phyloP scores from a whole-genome alignment of 2,888 invertebrate genomes.

The Dolomedes plantarius region DNA sequence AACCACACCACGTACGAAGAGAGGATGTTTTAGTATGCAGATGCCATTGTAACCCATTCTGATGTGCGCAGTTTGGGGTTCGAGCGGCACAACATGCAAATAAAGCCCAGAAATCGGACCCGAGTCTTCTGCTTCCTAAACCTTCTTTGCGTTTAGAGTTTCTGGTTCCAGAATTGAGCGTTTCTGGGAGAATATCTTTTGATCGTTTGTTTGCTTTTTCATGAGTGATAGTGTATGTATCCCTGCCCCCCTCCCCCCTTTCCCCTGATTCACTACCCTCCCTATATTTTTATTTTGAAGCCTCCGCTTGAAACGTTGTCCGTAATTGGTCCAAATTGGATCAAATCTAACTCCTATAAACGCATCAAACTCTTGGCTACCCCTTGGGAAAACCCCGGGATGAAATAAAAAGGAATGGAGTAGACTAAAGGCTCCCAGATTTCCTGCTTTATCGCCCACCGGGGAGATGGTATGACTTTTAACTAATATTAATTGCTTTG shows the following conservation, averaged over 20 bases:
- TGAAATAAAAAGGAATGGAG: slow-evolving; percentile 55
- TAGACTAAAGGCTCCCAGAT: slow-evolving; percentile 11
- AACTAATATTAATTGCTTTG: neutral
- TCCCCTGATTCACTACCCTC: too few relatives aligned
- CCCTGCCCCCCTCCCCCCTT: too few relatives aligned
- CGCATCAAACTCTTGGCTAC: slow-evolving; percentile 52
- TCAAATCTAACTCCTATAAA: slow-evolving; percentile 60
- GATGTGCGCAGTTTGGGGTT: neutral
- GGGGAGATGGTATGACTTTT: neutral
- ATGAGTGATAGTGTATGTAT: neutral
- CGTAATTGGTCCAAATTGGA: slow-evolving; percentile 64
- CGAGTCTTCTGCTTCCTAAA: slow-evolving; percentile 3
- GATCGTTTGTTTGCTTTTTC: slow-evolving; percentile 30
- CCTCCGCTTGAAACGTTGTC: slow-evolving; percentile 41
- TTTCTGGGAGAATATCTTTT: slow-evolving; percentile 22
- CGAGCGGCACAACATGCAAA: slow-evolving; percentile 36
- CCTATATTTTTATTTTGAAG: slow-evolving; percentile 10
- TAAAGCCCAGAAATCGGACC: slow-evolving; percentile 47
- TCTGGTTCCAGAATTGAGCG: neutral
- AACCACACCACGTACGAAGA: slow-evolving; percentile 30
- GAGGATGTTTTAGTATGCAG: slow-evolving; percentile 58
- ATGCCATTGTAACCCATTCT: slow-evolving; percentile 33
- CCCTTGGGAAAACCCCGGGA: slow-evolving; percentile 60
- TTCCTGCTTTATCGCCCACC: slow-evolving; percentile 9
- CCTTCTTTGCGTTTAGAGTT: slow-evolving; percentile 36